Evolutionary conservation across 1,140 invertebrate species (phyloP), one percentile per base, ranked within the genome.

Genomic region (Drosophila biarmipes): DNA sequence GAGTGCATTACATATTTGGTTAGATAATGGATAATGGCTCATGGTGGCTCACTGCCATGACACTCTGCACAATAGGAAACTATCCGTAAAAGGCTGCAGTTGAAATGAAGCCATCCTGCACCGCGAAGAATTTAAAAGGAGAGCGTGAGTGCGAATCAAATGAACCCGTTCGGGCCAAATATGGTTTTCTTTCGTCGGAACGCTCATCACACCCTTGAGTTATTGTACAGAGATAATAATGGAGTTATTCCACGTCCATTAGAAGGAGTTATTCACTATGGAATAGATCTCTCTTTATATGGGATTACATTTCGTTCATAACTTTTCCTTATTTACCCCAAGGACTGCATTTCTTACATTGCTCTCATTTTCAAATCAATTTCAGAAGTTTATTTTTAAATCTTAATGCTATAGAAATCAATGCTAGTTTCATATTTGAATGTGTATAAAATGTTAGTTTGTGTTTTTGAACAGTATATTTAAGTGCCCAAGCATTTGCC

Each of bases 1-100:
- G 37, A 74, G 40, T 66, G 72, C 71, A 67, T 34, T 68, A 61
- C 80, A 62, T 59, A 84, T 74, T 74, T 62, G 63, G 58, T 53
- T 74, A 71, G 58, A 46, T 54, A 80, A 61, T 80, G 77, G 58
- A 31, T 75, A 74, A 66, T 66, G 71, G 71, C 42, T 46, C 48
- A 63, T 63, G 27, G 42, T 40, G 38, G 29, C 51, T 46, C 21
- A 59, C 34, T 46, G 40, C 6, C 42, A 59, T 64, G 56, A 61
- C 49, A 62, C 72, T 51, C 15, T 14, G 31, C 62, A 46, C 56
- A 64, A 45, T 73, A 40, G 51, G 43, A 62, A 31, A 54, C n/a
- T 19, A n/a, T 34, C 67, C 67, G 54, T 71, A 69, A 40, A 69
- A 24, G 66, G 45, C 15, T 15, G 4, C 6, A 6, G 10, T 15